Conservation (phyloP, 2,113 vertebrate genomes). For the Lepisosteus osseus region DNA sequence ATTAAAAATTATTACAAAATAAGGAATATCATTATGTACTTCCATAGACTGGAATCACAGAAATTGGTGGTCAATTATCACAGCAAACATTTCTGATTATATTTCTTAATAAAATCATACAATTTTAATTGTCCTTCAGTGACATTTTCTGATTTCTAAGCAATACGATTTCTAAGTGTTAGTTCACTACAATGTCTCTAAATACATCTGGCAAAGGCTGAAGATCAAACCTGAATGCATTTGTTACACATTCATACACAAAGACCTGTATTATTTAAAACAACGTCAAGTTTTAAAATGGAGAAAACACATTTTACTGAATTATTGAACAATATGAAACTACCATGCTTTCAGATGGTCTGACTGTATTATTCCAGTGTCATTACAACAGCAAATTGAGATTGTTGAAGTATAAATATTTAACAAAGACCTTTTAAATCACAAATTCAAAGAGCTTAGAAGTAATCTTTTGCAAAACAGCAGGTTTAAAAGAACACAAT, state of each 20-base stretch:
- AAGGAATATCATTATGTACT: too few relatives aligned
- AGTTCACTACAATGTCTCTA: too few relatives aligned
- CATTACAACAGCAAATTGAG: constrained; percentile 24
- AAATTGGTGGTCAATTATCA: too few relatives aligned
- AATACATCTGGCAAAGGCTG: too few relatives aligned
- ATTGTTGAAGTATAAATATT: constrained; percentile 37
- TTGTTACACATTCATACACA: constrained; percentile 5
- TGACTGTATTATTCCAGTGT: constrained; percentile 21
- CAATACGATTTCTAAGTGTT: too few relatives aligned
- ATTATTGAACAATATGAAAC: constrained; percentile 48
- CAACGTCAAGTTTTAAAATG: constrained; percentile 31
- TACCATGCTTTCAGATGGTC: constrained; percentile 46
- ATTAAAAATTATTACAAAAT: too few relatives aligned
- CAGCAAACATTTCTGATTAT: too few relatives aligned
- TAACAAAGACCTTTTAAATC: constrained; percentile 25
- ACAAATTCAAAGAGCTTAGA: not conserved
- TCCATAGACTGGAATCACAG: too few relatives aligned
- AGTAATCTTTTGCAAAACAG: not conserved
- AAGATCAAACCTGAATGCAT: not conserved
- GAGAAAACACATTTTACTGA: constrained; percentile 36
- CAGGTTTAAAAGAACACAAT: not conserved
- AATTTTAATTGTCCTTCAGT: too few relatives aligned
- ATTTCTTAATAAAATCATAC: too few relatives aligned
- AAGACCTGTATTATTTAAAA: constrained; percentile 54
- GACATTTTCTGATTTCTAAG: too few relatives aligned